Conservation (phyloP, 2,113 vertebrate species). For the Hemiprocne comata region DNA sequence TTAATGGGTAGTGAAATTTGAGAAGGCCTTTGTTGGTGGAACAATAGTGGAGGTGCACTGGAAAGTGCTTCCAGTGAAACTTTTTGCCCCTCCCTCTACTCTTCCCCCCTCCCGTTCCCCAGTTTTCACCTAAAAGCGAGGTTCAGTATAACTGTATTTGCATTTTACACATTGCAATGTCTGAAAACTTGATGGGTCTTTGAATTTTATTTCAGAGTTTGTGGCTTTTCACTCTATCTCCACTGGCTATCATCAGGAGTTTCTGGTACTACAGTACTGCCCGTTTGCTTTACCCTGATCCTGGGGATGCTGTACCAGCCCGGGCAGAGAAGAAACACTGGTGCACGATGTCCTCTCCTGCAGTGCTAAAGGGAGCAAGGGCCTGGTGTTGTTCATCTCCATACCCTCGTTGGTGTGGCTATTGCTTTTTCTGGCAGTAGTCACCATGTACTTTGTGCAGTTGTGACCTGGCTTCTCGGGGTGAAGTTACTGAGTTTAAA, state of each 20-base stretch:
- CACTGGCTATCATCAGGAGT: neutral
- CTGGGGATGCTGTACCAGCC: accelerated
- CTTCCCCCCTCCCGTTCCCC: neutral
- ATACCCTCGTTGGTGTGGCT: accelerated
- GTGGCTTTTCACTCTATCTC: neutral
- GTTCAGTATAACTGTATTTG: neutral
- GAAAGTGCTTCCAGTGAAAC: neutral
- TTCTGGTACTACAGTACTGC: accelerated
- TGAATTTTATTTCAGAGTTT: neutral
- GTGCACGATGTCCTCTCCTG: accelerated
- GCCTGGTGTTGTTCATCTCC: neutral
- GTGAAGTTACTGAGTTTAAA: neutral
- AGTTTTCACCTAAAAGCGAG: neutral
- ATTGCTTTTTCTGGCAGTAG: neutral
- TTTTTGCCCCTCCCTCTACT: neutral
- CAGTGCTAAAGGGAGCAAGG: accelerated
- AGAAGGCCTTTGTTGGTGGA: conserved; percentile 42
- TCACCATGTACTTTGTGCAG: neutral
- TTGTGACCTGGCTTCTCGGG: neutral
- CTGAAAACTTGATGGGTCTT: neutral
- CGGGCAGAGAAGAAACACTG: neutral
- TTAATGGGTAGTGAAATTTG: conserved; percentile 29
- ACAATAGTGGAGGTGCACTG: conserved; percentile 26
- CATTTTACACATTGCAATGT: neutral
- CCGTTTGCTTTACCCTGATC: neutral